Conservation (phyloP, 2,888 invertebrate species). For the Lapara coniferarum region DNA sequence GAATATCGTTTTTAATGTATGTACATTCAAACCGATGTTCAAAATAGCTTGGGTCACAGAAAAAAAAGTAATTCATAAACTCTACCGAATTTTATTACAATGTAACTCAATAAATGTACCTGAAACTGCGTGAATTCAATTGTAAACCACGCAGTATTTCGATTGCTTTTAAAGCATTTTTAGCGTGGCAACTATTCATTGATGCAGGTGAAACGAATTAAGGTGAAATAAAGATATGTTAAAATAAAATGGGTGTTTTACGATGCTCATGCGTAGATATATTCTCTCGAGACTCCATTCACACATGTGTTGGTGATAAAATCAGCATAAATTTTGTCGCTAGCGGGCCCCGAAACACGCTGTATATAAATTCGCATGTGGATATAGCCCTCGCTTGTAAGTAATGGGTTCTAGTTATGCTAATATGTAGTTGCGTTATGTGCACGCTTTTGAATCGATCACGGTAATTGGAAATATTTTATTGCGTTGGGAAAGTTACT, state of each 20-base stretch:
- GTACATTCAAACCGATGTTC: no score
- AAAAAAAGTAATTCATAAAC: neutral
- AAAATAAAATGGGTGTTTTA: conserved; percentile 44
- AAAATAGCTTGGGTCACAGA: no score
- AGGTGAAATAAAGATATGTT: conserved; percentile 40
- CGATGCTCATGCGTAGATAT: conserved; percentile 49
- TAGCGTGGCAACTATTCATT: conserved; percentile 38
- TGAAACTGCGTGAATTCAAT: neutral
- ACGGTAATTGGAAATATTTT: conserved; percentile 1
- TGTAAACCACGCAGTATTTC: conserved; percentile 2
- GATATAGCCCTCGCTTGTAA: conserved; percentile 41
- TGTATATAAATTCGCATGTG: conserved; percentile 26
- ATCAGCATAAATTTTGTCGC: conserved; percentile 64
- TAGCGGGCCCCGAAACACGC: conserved; percentile 33
- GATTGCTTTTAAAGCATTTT: conserved; percentile 1
- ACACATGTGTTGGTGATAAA: conserved; percentile 60
- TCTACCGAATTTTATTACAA: neutral
- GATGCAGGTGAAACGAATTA: conserved; percentile 47
- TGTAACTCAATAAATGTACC: conserved; percentile 8
- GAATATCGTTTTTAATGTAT: no score
- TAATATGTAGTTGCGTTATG: conserved; percentile 41
- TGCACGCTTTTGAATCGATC: conserved; percentile 26
- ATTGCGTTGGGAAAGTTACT: neutral
- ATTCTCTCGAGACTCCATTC: conserved; percentile 49
- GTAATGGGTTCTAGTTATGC: conserved; percentile 54